Evolutionary conservation across 2,797 vertebrate species (phyloP).

Genomic region (Lithobates pipiens): DNA sequence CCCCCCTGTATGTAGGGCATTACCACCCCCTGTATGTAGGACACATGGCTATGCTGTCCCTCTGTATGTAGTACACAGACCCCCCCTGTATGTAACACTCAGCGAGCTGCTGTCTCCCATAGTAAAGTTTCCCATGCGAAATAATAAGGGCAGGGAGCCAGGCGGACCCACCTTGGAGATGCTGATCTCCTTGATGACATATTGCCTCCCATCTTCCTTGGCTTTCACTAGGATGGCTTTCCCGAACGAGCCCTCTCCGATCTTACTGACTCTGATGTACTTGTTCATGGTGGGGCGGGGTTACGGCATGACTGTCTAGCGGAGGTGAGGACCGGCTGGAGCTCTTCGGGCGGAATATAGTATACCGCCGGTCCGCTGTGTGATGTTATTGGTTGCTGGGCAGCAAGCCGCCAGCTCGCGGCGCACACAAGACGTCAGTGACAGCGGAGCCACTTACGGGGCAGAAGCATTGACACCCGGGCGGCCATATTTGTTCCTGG

Average conservation of each 20-base stretch:
- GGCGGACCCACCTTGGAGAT: constrained; percentile 86
- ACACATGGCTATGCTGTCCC: no score
- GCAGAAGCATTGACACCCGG: neutral
- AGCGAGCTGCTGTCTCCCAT: neutral
- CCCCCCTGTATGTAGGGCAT: no score
- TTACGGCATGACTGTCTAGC: constrained; percentile 43
- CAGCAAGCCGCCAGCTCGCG: constrained; percentile 28
- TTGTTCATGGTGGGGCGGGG: constrained; percentile 86
- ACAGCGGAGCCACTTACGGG: neutral
- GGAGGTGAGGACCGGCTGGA: neutral
- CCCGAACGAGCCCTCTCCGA: constrained; percentile 97
- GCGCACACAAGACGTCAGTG: constrained; percentile 45
- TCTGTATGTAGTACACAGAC: no score
- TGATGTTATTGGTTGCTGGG: constrained; percentile 60
- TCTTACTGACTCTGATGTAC: constrained; percentile 92
- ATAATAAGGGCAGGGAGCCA: neutral
- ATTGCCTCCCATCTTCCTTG: constrained; percentile 87
- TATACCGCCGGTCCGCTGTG: constrained; percentile 5
- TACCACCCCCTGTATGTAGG: no score
- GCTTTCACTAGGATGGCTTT: constrained; percentile 95
- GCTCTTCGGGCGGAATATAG: neutral
- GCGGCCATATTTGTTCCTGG: constrained; percentile 36
- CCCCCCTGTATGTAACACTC: no score
- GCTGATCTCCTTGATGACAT: constrained; percentile 98
- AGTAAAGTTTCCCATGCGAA: neutral